Evolutionary conservation across 1,140 invertebrate genomes (phyloP).

Genomic region (Stenopsyche tienmushanensis): DNA sequence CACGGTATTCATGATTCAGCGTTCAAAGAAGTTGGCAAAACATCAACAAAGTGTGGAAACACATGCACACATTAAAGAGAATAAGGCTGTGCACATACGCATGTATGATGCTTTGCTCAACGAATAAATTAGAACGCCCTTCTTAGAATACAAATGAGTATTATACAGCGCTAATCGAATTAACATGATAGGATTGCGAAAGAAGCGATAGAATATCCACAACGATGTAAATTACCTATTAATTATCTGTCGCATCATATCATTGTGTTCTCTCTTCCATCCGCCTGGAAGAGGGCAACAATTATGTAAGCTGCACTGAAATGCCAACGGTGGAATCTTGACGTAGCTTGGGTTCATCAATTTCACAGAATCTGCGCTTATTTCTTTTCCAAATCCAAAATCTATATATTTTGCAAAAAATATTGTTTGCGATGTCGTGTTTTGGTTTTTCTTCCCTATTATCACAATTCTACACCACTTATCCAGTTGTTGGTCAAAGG

Average conservation of each 20-base stretch:
- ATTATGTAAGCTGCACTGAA: constrained; percentile 53
- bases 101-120: no score
- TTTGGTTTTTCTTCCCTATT: constrained; percentile 44
- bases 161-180: no score
- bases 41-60: no score
- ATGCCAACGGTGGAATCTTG: constrained; percentile 44
- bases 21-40: no score
- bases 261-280: constrained; percentile 51
- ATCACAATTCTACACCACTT: not conserved
- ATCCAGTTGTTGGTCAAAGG: constrained; percentile 8
- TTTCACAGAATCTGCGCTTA: constrained; percentile 43
- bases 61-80: no score
- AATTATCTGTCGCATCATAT: constrained; percentile 49
- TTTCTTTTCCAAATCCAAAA: constrained; percentile 14
- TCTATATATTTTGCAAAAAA: constrained; percentile 37
- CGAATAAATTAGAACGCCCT: no score
- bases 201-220: no score
- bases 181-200: no score
- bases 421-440: constrained; percentile 51
- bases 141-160: no score
- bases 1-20: no score
- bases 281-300: constrained; percentile 47
- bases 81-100: no score
- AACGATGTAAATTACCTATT: constrained; percentile 55
- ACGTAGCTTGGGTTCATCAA: constrained; percentile 44